Evolutionary conservation across 2,888 invertebrate genomes (phyloP), one percentile per base, ranked within the genome.

Genomic region (Leuctra nigra): DNA sequence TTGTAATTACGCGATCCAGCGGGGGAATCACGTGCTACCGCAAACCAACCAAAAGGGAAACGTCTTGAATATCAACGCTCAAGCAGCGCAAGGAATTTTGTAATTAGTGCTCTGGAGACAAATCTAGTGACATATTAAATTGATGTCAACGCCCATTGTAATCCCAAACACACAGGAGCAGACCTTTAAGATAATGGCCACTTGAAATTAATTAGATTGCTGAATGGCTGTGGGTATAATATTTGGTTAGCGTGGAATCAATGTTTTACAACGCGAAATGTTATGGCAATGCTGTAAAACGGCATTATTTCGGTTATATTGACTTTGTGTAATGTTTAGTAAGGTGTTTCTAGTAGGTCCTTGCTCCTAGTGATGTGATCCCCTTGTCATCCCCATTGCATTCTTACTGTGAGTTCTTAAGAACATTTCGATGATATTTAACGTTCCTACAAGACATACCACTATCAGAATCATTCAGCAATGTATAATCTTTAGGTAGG

Each of bases 81-180:
- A n/a, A n/a, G n/a, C n/a, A 24, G 14, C 24, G 16, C 11, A 24
- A 47, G 47, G 47, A 47, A 47, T 47, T 47, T 47, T 47, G 47
- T 47, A 47, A 47, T 47, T 47, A 47, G 47, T 25, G 47, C 13
- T 16, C 25, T 14, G 47, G 25, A 47, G 47, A 47, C 47, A 25
- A 47, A 47, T 47, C 47, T 47, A n/a, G 47, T 47, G 47, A 47
- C 47, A 47, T 47, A 47, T 47, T 47, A 47, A 47, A 47, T 47
- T 23, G 47, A 47, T 47, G 47, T 47, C 47, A 47, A 47, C 25
- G 47, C n/a, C n/a, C 47, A 47, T 47, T 47, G 47, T 46, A 46
- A 23, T 47, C 47, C 25, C 47, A n/a, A 47, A 47, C 47, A n/a
- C n/a, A 47, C 39, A 13, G 39, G 4, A 14, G 39, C 16, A 39